Evolutionary conservation across 1,140 invertebrate species (phyloP), one percentile per base, ranked within the genome.

Genomic region (Cherax destructor): DNA sequence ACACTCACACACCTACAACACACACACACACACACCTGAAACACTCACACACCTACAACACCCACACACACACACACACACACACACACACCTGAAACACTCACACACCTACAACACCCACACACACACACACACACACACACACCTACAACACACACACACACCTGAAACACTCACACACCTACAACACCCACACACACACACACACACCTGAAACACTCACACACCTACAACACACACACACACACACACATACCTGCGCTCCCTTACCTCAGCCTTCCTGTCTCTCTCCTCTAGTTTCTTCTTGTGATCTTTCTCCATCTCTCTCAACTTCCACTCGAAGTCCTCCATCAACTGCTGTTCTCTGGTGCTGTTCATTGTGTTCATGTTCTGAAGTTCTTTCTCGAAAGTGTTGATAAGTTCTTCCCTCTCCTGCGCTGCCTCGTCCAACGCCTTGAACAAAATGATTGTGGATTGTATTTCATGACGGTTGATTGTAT

Each of bases 281-380:
- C 95, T 93, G 94, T 95, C 92, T 83, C 94, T 94, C 76, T 96
- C 95, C 81, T 96, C 95, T 21, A 96, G 92, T 92, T 95, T 95
- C 92, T 95, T 95, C 93, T 96, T 96, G 93, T 96, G 96, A 24
- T 94, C 94, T 86, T 95, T 95, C 93, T 96, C 95, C 90, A 96
- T 96, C 94, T 96, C 96, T 74, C 96, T 94, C 59, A 97, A 93
- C 93, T 96, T 96, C 96, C 96, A 96, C 94, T 97, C 96, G 92
- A 96, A 96, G 94, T 97, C 96, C 83, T 96, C 95, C 93, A 96
- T 94, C 30, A 96, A 94, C 92, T 96, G 95, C 86, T 96, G 96
- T 93, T 96, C 96, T 87, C 96, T 95, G 91, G 95, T 94, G n/a
- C 61, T 84, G 93, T 95, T 95, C 9, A 95, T 94, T 5, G 95